Conservation (phyloP, 2,888 invertebrate genomes). For the Drosophila affinis region DNA sequence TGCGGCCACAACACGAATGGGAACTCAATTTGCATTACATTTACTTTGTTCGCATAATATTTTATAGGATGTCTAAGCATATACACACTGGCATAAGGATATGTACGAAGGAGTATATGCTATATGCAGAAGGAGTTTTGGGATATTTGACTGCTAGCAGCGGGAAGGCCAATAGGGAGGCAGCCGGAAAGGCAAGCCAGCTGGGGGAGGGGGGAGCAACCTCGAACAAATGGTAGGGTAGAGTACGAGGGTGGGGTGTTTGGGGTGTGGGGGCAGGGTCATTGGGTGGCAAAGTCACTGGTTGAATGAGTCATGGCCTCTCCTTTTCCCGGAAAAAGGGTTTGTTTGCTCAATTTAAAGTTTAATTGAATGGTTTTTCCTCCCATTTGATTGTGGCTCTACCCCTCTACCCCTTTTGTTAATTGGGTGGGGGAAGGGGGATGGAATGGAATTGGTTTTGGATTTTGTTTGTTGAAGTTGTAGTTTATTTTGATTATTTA, state of each 20-base stretch:
- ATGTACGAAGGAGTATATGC: neutral
- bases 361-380: slow-evolving; percentile 1
- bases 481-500: neutral
- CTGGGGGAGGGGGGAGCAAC: neutral
- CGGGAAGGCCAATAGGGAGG: neutral
- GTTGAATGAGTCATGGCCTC: neutral
- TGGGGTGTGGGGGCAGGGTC: neutral
- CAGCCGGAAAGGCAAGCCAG: neutral
- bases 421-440: neutral
- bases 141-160: neutral
- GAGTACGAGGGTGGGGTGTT: too few relatives aligned
- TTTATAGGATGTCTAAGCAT: slow-evolving; percentile 28
- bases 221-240: neutral
- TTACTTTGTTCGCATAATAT: slow-evolving; percentile 53
- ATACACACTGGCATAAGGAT: slow-evolving; percentile 30
- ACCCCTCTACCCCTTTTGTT: neutral
- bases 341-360: neutral
- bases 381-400: neutral
- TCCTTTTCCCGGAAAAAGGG: neutral
- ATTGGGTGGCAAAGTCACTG: neutral
- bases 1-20: slow-evolving; percentile 23
- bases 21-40: slow-evolving; percentile 77
- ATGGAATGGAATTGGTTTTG: neutral
- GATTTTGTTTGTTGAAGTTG: neutral
- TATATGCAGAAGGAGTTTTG: slow-evolving; percentile 10